These are phyloP conservation scores for Guaruba guarouba DNA, from an alignment of 2,113 vertebrate species.

Conservation along the genomic window DNA sequence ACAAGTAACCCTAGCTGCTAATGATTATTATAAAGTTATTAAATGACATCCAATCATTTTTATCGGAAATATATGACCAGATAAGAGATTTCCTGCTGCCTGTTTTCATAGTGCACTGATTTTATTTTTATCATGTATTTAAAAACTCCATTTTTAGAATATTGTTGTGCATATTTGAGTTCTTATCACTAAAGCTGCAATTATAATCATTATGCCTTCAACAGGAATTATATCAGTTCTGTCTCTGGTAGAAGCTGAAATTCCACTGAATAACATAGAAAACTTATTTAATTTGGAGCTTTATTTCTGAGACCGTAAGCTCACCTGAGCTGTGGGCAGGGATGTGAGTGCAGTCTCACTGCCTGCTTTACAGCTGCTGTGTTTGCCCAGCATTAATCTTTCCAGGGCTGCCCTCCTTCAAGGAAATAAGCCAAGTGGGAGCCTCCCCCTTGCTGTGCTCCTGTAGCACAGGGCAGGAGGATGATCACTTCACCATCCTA, in stretches of 20 bases:
- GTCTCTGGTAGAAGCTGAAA: background rate
- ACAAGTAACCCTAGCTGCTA: background rate
- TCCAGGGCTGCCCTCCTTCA: background rate
- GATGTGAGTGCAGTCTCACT: background rate
- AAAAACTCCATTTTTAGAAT: background rate
- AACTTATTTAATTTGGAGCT: background rate
- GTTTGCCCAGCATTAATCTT: rapidly evolving
- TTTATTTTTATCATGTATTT: background rate
- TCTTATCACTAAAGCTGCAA: background rate
- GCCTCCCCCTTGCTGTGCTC: background rate
- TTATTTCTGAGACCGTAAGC: background rate
- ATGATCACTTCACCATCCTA: background rate
- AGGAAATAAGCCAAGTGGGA: background rate
- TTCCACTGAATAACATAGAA: background rate
- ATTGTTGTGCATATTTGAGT: background rate
- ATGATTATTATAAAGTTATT: background rate
- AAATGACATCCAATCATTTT: background rate
- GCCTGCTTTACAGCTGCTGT: background rate
- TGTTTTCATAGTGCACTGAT: background rate
- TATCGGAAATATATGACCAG: background rate
- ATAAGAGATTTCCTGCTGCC: background rate
- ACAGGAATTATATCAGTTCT: background rate
- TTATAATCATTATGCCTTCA: background rate
- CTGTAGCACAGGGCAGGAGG: rapidly evolving
- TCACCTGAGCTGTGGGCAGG: background rate